Base-by-base conservation (phyloP, 2,888 invertebrate species). In the Trypoxylon attenuatum region DNA sequence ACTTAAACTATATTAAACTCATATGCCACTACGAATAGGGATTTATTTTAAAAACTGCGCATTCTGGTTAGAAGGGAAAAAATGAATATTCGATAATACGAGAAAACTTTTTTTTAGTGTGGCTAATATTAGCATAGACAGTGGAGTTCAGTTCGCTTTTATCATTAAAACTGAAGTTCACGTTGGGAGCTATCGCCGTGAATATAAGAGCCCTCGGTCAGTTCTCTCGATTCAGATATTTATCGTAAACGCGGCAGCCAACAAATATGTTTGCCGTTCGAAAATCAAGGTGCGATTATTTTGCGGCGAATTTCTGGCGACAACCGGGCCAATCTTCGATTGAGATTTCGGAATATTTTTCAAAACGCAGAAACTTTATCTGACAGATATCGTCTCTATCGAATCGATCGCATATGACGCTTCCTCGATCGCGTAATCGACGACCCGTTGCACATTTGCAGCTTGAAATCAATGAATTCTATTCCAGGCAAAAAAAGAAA, bases 191-290 rank as follows among this genome's bases (percentile, higher is more conserved):
- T 33, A 33, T 33, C 33, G 10, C 33, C 13, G 33, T 4, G 33
- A 33, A 33, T 13, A 33, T 33, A 10, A 4, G 33, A 8, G 5
- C n/a, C 13, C 33, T n/a, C n/a, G n/a, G n/a, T 18, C 33, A 8
- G 21, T 29, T 21, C 18, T 25, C 15, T 19, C 15, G 13, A 6
- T 6, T 13, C 8, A 13, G 52, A 52, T 52, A 41, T 10, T 33
- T 18, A 42, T 52, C 52, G 25, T n/a, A 18, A 19, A 33, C 5
- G n/a, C 10, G 27, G 5, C 16, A 19, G 33, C 38, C 5, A 19
- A 43, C 22, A 43, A 25, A 50, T 50, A 50, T 50, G 33, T 50
- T 50, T 50, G 50, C 27, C 13, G 15, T 4, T n/a, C 8, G 13
- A n/a, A 19, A 47, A 13, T 22, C 41, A 16, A 38, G 18, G 13